Base-by-base conservation (phyloP, 2,888 invertebrate genomes). In the Macropis europaea region DNA sequence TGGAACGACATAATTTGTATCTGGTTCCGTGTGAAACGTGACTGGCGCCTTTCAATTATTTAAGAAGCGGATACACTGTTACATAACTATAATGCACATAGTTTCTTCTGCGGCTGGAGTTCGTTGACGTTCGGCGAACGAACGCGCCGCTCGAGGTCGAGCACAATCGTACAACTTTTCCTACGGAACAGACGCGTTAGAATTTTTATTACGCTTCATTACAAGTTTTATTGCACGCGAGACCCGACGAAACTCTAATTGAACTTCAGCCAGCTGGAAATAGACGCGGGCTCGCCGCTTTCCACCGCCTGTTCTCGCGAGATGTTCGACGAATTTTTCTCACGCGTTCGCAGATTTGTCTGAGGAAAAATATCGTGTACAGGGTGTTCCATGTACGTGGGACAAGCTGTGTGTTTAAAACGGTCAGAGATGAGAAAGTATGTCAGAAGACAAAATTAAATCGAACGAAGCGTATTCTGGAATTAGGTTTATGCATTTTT, bases 141-240 rank as follows among this genome's bases (percentile, higher is more conserved):
- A 47, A 22, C 52, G 9, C 42, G 24, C 26, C 38, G 62, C 57
- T 59, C 34, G 36, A 68, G 50, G 61, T 73, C 73, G 47, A 50
- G 24, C 61, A 13, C 56, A 40, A 52, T 52, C 53, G 7, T 56
- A 57, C 62, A 73, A 67, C 57, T 77, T 62, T 54, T 45, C 52
- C 17, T 52, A 17, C 11, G 43, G 42, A 19, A 43, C 45, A 42
- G 30, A 63, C 60, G 34, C 19, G 52, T 13, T 48, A 6, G 9
- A 70, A 61, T 42, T 77, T 78, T 66, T 62, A 60, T 57, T 26
- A 36, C 54, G 38, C 6, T 50, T 56, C 56, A 26, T 68, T 40
- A 48, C 11, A 57, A 61, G 47, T 71, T 47, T 26, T 9, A n/a
- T 22, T 32, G 32, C 38, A 45, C 19, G 24, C 34, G 42, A 43